Percentiles rank a stretch among this genome's conserved stretches.
Conservation (phyloP, 2,113 vertebrate species). For the Bujurquina vittata region DNA sequence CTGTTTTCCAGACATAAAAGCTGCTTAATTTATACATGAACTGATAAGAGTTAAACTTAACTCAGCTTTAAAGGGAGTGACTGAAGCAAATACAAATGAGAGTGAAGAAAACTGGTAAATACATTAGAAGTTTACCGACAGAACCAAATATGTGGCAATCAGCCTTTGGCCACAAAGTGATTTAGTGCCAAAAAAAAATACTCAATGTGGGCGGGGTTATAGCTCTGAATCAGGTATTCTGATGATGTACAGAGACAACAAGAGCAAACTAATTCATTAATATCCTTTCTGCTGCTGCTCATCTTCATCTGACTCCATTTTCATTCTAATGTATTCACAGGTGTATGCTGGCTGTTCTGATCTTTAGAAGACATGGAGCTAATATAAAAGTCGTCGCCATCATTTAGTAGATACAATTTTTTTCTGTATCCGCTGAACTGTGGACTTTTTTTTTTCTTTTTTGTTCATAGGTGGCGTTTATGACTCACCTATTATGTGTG, state of each 20-base stretch:
- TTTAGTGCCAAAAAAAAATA: not conserved
- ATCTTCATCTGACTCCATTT: not conserved
- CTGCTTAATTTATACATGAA: not conserved
- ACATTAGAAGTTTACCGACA: too few species aligned
- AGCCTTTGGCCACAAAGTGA: not conserved
- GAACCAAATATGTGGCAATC: not conserved
- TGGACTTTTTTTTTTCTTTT: not conserved
- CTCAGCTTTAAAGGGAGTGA: too few species aligned
- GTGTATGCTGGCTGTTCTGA: too few species aligned
- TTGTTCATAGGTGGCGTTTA: not conserved
- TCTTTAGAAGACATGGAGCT: not conserved
- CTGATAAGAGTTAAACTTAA: not conserved
- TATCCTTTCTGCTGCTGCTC: not conserved
- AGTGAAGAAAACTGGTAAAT: not conserved
- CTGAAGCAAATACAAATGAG: not conserved
- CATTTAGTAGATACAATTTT: not conserved
- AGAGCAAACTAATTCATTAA: not conserved
- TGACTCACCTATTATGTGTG: too few species aligned
- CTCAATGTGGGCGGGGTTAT: not conserved
- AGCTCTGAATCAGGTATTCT: not conserved
- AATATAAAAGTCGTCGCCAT: rapidly evolving
- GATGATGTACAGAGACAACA: not conserved
- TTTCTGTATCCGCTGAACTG: not conserved
- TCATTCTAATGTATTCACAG: not conserved
- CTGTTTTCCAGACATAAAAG: not conserved